Conservation (phyloP, 2,113 vertebrate genomes). For the Tympanuchus pallidicinctus region DNA sequence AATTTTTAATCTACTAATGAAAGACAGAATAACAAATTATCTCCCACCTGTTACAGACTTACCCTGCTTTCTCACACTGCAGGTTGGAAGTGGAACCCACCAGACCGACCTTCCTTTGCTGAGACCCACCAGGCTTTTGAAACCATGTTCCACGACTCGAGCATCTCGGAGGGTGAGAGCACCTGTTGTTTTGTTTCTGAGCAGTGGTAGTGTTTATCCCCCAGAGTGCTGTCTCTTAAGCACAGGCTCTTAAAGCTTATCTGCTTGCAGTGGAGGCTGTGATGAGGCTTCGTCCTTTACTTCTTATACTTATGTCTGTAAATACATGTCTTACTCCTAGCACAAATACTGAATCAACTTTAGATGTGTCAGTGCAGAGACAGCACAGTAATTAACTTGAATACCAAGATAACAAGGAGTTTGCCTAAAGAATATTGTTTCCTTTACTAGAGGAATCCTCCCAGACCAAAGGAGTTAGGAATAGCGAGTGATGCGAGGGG, state of each 20-base stretch:
- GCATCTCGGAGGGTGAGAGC: constrained; percentile 94
- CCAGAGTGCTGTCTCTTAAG: background rate
- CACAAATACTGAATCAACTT: background rate
- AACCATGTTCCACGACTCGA: constrained; percentile 99
- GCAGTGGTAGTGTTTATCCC: background rate
- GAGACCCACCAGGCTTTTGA: constrained; percentile 98
- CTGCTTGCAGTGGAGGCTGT: background rate
- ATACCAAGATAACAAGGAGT: background rate
- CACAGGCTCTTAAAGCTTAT: background rate
- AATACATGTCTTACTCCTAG: background rate
- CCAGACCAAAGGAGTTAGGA: background rate
- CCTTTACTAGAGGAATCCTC: background rate
- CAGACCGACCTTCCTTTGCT: constrained; percentile 94
- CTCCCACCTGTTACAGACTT: background rate
- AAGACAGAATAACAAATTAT: background rate
- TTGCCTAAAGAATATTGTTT: background rate
- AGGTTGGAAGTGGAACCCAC: constrained; percentile 98
- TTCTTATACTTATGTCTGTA: background rate
- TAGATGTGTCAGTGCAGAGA: background rate
- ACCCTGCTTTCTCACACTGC: background rate
- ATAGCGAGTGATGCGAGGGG: background rate
- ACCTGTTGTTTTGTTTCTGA: background rate
- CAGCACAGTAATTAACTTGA: background rate
- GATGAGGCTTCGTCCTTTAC: background rate
- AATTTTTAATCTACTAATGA: background rate